phyloP scores from a whole-genome alignment of 1,140 invertebrate species.

The Monomorium pharaonis region DNA sequence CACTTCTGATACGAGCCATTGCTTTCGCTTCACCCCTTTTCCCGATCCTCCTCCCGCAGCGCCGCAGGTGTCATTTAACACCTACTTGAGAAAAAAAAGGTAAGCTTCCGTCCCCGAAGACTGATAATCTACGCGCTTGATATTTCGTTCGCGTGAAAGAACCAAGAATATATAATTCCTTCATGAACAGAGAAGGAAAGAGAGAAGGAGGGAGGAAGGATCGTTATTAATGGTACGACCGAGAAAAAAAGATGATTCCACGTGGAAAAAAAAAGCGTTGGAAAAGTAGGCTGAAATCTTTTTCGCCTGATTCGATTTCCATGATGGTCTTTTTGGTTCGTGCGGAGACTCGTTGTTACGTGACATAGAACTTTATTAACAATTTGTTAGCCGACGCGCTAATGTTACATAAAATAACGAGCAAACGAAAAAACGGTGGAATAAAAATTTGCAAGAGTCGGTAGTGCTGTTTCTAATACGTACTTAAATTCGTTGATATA shows the following conservation, averaged over 20 bases:
- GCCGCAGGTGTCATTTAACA: constrained; percentile 1
- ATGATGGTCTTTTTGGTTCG: background rate
- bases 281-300: background rate
- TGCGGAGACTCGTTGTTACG: background rate
- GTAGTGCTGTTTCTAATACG: background rate
- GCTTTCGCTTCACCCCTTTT: background rate
- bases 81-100: background rate
- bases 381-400: background rate
- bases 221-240: constrained; percentile 19
- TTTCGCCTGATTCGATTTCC: background rate
- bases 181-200: background rate
- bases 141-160: constrained; percentile 38
- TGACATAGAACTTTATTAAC: background rate
- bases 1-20: background rate
- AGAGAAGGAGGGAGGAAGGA: background rate
- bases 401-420: background rate
- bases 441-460: background rate
- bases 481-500: background rate
- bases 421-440: background rate
- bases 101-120: constrained; percentile 11
- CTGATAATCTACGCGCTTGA: constrained; percentile 38
- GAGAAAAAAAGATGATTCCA: background rate
- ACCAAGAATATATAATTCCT: constrained; percentile 28
- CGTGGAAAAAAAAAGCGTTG: background rate
- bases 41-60: background rate